Evolutionary conservation across 2,888 invertebrate genomes (phyloP), one percentile per base, ranked within the genome.

Genomic region (Colletes collaris): DNA sequence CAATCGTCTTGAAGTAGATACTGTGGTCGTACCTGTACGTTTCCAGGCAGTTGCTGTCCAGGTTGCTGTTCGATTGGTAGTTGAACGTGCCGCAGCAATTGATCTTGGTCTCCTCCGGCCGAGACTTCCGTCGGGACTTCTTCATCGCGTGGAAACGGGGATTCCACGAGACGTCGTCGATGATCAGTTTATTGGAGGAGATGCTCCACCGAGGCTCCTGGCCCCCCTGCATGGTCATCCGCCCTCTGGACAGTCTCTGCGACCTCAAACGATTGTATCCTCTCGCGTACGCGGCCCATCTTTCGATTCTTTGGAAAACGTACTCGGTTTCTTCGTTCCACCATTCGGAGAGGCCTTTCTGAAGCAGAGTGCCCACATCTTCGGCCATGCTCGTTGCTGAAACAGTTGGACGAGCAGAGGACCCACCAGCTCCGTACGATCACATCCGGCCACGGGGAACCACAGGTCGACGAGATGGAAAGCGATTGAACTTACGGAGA

Each of bases 1-100:
- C 93, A 40, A 93, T 89, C 0, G 92, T 93, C 81, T 93, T 92
- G 76, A 93, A 93, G 68, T 93, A 93, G 53, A 93, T 92, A 59
- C 93, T 93, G 68, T 92, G 92, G 68, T 93, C 93, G 75, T 92
- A 91, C 37, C 92, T 87, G 72, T 92, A 92, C 3, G 87, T 89
- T 70, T 93, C 92, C 66, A 93, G 75, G 16, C 92, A 92, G 19
- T 80, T 88, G 65, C 87, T 92, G 66, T 92, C 92, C 37, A 93
- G 76, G 35, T 89, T 88, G 27, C 85, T 88, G 77, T 89, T 91
- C 10, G 92, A 91, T 65, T 91, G 91, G 49, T 93, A 93, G 72
- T 90, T 90, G 27, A 90, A 90, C 0, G 76, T 79, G 7, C 81
- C 81, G 71, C 92, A 92, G 80, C 91, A 92, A 66, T 92, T 91